Conservation (phyloP, 1,140 invertebrate genomes). For the Saccostrea echinata region DNA sequence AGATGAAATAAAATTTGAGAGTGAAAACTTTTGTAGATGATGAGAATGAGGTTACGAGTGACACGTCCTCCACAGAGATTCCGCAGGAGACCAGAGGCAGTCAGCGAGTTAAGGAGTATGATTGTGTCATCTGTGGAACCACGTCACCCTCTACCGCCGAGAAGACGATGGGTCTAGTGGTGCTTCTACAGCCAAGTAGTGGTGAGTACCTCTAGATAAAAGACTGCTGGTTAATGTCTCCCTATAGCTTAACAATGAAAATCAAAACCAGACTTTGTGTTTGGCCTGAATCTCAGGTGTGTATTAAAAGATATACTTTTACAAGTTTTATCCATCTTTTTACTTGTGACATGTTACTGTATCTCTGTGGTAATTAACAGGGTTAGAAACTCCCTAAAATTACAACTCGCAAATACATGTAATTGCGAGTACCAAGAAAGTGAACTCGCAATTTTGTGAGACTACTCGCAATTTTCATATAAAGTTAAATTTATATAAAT, state of each 20-base stretch:
- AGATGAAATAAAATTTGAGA: too few species aligned
- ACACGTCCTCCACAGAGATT: constrained; percentile 34
- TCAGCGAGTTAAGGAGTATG: constrained; percentile 84
- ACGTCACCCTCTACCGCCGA: constrained; percentile 90
- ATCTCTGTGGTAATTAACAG: too few species aligned
- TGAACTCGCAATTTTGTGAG: too few species aligned
- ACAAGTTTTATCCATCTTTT: too few species aligned
- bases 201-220: constrained; percentile 67
- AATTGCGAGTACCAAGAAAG: too few species aligned
- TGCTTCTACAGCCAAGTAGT: constrained; percentile 91
- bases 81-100: background rate
- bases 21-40: background rate
- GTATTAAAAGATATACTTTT: background rate
- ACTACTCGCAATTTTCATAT: too few species aligned
- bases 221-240: background rate
- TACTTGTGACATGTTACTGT: too few species aligned
- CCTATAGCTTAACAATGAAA: background rate
- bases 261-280: too few species aligned
- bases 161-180: constrained; percentile 94
- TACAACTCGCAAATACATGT: too few species aligned
- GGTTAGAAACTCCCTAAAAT: too few species aligned
- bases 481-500: too few species aligned
- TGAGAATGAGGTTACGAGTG: constrained; percentile 41
- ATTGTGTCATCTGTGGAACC: constrained; percentile 97
- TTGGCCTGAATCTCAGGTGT: too few species aligned